Conservation (phyloP, 2,888 invertebrate genomes). For the Drosophila glabriapex region DNA sequence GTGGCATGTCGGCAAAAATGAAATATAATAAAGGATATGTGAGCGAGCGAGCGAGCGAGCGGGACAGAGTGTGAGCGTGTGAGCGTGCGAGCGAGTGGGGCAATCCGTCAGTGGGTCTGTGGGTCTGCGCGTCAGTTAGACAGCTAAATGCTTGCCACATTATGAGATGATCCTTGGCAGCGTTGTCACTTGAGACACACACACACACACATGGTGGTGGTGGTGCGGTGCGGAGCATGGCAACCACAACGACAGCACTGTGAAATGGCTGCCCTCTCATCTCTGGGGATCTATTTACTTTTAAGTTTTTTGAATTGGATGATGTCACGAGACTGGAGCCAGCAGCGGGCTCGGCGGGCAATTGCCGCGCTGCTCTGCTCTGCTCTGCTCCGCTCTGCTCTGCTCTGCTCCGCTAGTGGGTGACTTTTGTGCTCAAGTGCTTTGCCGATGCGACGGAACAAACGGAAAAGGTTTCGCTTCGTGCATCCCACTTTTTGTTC, state of each 20-base stretch:
- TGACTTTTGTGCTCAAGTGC: slow-evolving; percentile 68
- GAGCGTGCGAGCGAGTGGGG: slow-evolving; percentile 15
- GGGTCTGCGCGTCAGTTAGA: slow-evolving; percentile 39
- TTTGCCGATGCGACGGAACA: slow-evolving; percentile 41
- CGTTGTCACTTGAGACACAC: slow-evolving; percentile 82
- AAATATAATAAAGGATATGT: slow-evolving; percentile 6
- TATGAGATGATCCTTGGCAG: slow-evolving; percentile 84
- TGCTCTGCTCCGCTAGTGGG: slow-evolving; percentile 39
- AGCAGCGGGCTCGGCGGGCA: slow-evolving; percentile 1
- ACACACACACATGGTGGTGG: slow-evolving; percentile 2
- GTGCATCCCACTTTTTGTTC: slow-evolving; percentile 15
- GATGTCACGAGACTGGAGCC: slow-evolving; percentile 68
- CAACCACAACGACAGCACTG: slow-evolving; percentile 32
- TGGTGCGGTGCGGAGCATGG: slow-evolving; percentile 20
- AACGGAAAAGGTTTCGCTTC: slow-evolving; percentile 58
- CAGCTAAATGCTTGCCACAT: slow-evolving; percentile 82
- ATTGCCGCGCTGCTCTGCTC: slow-evolving; percentile 6
- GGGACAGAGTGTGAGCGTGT: not conserved
- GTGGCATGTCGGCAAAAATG: not conserved
- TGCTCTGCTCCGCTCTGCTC: not conserved
- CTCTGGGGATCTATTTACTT: slow-evolving; percentile 83
- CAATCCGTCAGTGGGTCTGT: slow-evolving; percentile 54
- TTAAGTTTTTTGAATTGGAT: slow-evolving; percentile 82
- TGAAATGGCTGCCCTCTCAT: slow-evolving; percentile 56
- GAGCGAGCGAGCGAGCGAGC: slow-evolving; percentile 1